These are phyloP conservation scores for Crypturellus undulatus DNA, from an alignment of 2,113 vertebrate genomes.

Conservation along the genomic window DNA sequence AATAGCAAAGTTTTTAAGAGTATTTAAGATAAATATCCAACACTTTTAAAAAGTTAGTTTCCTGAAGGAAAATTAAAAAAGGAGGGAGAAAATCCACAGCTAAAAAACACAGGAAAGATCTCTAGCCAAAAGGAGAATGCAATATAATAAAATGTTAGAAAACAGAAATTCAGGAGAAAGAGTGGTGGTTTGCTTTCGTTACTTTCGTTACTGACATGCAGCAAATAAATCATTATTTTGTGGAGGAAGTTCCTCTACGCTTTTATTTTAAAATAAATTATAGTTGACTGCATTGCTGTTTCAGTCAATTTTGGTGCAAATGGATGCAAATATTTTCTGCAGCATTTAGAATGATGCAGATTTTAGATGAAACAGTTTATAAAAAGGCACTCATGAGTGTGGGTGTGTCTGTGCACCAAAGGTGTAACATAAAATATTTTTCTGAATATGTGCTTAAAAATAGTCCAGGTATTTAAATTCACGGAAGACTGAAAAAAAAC, in stretches of 20 bases:
- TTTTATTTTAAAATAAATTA: neutral
- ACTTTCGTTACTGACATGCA: neutral
- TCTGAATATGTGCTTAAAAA: neutral
- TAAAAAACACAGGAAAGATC: neutral
- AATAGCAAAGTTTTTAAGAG: neutral
- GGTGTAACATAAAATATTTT: neutral
- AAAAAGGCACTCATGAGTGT: neutral
- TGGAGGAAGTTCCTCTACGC: neutral
- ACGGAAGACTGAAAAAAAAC: neutral
- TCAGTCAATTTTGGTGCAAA: neutral
- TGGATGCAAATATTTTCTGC: neutral
- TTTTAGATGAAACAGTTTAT: neutral
- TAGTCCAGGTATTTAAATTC: neutral
- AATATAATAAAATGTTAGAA: neutral
- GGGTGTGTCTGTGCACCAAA: neutral
- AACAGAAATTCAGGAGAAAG: neutral
- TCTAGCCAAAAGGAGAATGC: neutral
- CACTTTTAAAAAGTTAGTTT: neutral
- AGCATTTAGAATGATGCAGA: neutral
- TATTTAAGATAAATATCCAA: neutral
- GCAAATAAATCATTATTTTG: neutral
- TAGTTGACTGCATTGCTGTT: neutral
- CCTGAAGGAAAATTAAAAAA: neutral
- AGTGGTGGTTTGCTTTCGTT: neutral
- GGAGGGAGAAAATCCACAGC: accelerated